Evolutionary conservation across 37 sponge, comb jelly and placozoan species (phyloP).

Genomic region (Beroe ovata): DNA sequence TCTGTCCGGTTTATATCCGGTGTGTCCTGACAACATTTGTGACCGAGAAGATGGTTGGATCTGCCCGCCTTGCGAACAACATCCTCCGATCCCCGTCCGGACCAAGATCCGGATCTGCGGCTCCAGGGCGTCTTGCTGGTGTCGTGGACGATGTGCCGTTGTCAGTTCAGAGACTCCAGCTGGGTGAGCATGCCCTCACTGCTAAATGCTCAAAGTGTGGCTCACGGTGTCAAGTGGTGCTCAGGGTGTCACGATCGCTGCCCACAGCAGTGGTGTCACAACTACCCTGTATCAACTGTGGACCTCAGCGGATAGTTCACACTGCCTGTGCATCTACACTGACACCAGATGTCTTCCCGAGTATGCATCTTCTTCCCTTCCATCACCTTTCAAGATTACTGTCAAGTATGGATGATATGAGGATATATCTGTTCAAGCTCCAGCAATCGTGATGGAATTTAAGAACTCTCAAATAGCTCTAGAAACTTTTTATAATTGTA

Average conservation of each 20-base stretch:
- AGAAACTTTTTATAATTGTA: no score
- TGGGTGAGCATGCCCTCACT: neutral
- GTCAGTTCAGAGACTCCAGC: constrained; percentile 17
- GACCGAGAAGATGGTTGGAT: constrained; percentile 56
- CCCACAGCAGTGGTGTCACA: neutral
- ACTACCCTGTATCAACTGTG: neutral
- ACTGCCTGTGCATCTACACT: constrained; percentile 48
- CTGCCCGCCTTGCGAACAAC: constrained; percentile 9
- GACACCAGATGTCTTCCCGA: constrained; percentile 37
- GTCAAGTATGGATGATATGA: constrained; percentile 23
- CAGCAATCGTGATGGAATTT: neutral
- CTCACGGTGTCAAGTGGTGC: neutral
- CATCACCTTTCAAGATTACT: neutral
- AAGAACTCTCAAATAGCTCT: no score
- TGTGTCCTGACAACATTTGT: constrained; percentile 28
- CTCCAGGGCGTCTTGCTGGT: constrained; percentile 10
- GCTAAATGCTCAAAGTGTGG: constrained; percentile 7
- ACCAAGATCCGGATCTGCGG: neutral
- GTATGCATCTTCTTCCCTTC: constrained; percentile 20
- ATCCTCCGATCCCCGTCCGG: constrained; percentile 37
- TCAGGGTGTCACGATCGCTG: neutral
- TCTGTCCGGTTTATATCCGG: constrained; percentile 26
- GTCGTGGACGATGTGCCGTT: constrained; percentile 12
- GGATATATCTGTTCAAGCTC: constrained; percentile 16
- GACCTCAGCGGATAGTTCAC: neutral